These are phyloP conservation scores for Tiliqua scincoides DNA, from an alignment of 2,113 vertebrate genomes.

Conservation along the genomic window DNA sequence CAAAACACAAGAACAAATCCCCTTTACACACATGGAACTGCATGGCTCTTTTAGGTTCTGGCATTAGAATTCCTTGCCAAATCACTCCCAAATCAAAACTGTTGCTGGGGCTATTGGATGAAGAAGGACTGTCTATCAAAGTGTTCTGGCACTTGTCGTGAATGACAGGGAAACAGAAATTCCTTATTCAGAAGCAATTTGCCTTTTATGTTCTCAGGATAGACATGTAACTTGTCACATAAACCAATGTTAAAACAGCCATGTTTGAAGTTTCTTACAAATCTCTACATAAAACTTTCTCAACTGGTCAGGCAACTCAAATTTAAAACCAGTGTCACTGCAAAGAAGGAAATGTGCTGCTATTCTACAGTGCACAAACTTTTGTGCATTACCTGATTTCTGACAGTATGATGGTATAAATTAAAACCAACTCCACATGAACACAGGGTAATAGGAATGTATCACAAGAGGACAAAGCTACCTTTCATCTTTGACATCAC, in stretches of 20 bases:
- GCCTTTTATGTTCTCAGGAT: too few relatives aligned
- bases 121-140: background rate
- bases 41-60: background rate
- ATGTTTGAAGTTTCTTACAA: background rate
- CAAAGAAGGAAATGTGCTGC: background rate
- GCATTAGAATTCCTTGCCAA: background rate
- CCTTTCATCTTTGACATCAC: constrained; percentile 17
- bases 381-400: background rate
- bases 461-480: constrained; percentile 3
- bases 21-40: background rate
- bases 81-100: background rate
- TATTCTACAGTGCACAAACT: background rate
- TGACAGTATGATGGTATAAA: background rate
- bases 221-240: background rate
- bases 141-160: background rate
- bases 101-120: background rate
- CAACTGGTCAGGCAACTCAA: background rate
- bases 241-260: background rate
- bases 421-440: constrained; percentile 17
- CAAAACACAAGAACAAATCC: background rate
- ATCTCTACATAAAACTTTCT: background rate
- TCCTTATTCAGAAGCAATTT: background rate
- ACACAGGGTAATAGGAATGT: constrained; percentile 1
- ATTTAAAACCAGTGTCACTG: background rate
- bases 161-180: background rate